Percentiles rank a stretch among this genome's conserved stretches.
These are phyloP conservation scores for Deilephila porcellus DNA, from an alignment of 2,888 invertebrate genomes.

Conservation along the genomic window DNA sequence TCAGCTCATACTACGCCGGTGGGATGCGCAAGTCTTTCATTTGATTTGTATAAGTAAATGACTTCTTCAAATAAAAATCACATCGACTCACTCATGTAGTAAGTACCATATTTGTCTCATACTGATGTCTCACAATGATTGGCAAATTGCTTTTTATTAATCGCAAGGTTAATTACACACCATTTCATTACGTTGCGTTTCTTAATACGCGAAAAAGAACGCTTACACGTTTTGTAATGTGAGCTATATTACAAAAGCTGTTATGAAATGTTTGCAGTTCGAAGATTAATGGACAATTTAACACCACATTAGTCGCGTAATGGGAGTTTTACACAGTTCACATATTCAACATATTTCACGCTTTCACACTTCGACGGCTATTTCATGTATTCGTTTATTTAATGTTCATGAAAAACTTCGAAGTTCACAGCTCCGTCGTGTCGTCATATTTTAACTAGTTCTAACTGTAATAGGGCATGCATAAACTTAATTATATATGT, in stretches of 20 bases:
- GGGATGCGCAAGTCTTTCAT: too few relatives aligned
- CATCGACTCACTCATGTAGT: too few relatives aligned
- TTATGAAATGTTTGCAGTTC: conserved; percentile 6
- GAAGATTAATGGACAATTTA: not conserved
- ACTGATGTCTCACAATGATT: not conserved
- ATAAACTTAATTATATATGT: too few relatives aligned
- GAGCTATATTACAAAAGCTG: not conserved
- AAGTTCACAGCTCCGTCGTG: too few relatives aligned
- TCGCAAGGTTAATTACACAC: not conserved
- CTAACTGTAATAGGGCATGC: too few relatives aligned
- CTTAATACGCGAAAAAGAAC: not conserved
- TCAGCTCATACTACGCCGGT: too few relatives aligned
- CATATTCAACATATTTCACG: conserved; percentile 6
- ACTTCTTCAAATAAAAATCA: too few relatives aligned
- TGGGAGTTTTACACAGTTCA: conserved; percentile 6
- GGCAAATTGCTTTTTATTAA: not conserved
- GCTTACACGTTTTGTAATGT: not conserved
- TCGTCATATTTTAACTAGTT: too few relatives aligned
- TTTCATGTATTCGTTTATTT: not conserved
- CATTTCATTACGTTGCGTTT: not conserved
- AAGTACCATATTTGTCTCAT: not conserved
- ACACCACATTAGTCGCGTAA: conserved; percentile 3
- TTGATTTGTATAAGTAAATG: too few relatives aligned
- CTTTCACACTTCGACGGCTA: not conserved
- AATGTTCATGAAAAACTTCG: not conserved